Percentiles rank a stretch among this genome's conserved stretches.
Evolutionary conservation across 2,113 vertebrate genomes (phyloP).

Genomic region (Petromus typicus): DNA sequence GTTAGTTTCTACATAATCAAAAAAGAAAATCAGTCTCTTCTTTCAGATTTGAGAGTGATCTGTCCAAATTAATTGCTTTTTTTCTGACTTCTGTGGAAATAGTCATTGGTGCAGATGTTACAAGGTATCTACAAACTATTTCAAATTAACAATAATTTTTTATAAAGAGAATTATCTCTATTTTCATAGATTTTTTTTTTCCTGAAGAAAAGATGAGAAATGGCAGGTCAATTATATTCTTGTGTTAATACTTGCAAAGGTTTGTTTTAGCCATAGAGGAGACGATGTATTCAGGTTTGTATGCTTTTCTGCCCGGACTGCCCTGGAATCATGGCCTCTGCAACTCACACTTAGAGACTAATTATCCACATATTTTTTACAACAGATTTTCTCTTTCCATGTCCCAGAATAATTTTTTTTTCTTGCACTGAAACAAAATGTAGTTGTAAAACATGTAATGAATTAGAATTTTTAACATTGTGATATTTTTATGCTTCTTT

Average conservation of each 20-base stretch:
- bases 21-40: slow-evolving; percentile 34
- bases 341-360: neutral
- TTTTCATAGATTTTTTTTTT: slow-evolving; percentile 11
- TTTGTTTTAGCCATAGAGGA: neutral
- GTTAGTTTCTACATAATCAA: slow-evolving; percentile 46
- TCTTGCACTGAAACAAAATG: neutral
- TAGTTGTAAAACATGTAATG: neutral
- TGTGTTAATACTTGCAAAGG: neutral
- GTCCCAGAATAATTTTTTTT: neutral
- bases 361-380: neutral
- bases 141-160: neutral
- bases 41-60: slow-evolving; percentile 22
- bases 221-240: neutral
- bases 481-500: neutral
- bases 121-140: neutral
- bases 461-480: neutral
- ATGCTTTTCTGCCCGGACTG: neutral
- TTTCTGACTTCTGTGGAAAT: slow-evolving; percentile 61
- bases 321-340: neutral
- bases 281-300: neutral
- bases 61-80: slow-evolving; percentile 41
- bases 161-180: neutral
- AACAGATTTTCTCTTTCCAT: neutral
- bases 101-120: neutral
- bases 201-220: neutral